phyloP scores from a whole-genome alignment of 2,113 vertebrate species.

The Morone chrysops region DNA sequence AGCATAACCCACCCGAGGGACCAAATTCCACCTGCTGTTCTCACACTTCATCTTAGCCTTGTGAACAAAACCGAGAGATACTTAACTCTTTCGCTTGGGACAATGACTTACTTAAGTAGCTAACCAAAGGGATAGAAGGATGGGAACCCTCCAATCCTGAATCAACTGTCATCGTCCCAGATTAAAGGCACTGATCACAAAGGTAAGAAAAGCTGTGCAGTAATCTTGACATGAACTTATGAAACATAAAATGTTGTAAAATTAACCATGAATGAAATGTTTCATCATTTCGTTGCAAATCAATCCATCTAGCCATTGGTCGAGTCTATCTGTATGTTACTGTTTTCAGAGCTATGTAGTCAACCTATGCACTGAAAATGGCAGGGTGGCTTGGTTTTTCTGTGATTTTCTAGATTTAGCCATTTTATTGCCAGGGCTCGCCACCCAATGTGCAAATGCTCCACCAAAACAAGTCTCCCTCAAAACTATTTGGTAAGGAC shows the following conservation, averaged over 20 bases:
- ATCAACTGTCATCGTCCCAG: not conserved
- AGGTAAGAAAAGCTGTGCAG: not conserved
- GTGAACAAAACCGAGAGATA: not conserved
- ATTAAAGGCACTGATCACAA: not conserved
- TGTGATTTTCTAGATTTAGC: too few relatives aligned
- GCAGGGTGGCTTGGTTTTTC: too few relatives aligned
- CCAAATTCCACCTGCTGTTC: conserved; percentile 10
- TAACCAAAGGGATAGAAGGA: not conserved
- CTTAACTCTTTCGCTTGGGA: not conserved
- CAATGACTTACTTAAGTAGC: not conserved
- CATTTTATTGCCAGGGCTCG: too few relatives aligned
- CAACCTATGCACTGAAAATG: too few relatives aligned
- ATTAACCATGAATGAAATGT: not conserved
- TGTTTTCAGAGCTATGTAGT: too few relatives aligned
- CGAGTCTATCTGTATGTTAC: too few relatives aligned
- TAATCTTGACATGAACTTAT: not conserved
- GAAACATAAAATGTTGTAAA: not conserved
- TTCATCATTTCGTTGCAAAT: not conserved
- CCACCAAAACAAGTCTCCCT: too few relatives aligned
- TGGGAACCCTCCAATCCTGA: not conserved
- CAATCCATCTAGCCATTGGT: not conserved
- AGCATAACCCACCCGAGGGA: not conserved
- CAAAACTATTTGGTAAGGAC: too few relatives aligned
- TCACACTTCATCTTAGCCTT: not conserved
- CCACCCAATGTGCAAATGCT: too few relatives aligned